Base-by-base conservation (phyloP, 2,888 invertebrate species). In the Cerastoderma edule region DNA sequence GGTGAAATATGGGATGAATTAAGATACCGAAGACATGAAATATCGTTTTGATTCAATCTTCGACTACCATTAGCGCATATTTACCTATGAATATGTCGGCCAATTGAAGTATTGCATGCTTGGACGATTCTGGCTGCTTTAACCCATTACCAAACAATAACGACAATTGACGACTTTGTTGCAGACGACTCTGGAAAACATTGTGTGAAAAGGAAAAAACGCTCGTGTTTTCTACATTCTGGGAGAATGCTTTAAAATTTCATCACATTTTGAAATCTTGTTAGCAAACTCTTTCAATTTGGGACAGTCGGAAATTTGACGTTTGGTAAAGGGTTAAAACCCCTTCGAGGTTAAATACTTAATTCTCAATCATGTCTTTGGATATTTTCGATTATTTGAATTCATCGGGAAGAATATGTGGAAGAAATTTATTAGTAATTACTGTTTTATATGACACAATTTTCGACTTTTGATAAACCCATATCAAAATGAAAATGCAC, bases 141-240 rank as follows among this genome's bases (percentile, higher is more conserved):
- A 50, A 50, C 8, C 50, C 50, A n/a, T 50, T 50, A 8, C 50
- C 50, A 50, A 50, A 27, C 19, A 27, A 27, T 27, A 8, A 22
- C 54, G 19, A 4, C 5, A 28, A 28, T 54, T 54, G 27, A 54
- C 54, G 54, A 5, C 6, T 19, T 30, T 27, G 4, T 5, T 8
- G 28, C 5, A 27, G 28, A 54, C 4, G 5, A 19, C 54, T 28
- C 28, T 54, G 24, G 54, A 28, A 54, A 54, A 54, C 28, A 54
- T 54, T 54, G 54, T 54, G 54, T 24, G 6, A 54, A 54, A 54
- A 27, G 54, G 28, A 54, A 30, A 54, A 54, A 54, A 4, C 28
- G 8, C 39, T 39, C 10, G 39, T 39, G 10, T 39, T 39, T 16
- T n/a, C n/a, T n/a, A n/a, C n/a, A n/a, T n/a, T n/a, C n/a, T n/a